Base-by-base conservation (phyloP, 2,797 vertebrate genomes). In the Lutjanus campechanus region DNA sequence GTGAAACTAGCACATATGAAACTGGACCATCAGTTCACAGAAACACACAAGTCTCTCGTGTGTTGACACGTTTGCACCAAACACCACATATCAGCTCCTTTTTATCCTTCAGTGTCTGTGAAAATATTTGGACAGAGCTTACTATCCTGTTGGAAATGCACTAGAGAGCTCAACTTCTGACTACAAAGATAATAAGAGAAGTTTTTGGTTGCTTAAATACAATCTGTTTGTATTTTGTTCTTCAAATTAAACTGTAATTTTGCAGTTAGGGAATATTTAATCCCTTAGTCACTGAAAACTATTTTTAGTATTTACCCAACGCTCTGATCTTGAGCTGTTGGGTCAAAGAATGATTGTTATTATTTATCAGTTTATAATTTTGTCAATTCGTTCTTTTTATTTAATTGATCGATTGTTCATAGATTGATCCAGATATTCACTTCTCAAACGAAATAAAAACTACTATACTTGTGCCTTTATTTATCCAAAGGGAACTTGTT, bases 1-100 rank as follows among this genome's bases (percentile, higher is more conserved):
- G 63, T 36, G 72, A 71, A 84, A 73, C 36, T 19, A 78, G 77
- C 47, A 81, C 82, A 81, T 59, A 71, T 2, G 13, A 70, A 76
- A 61, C 74, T 69, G 77, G 85, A 85, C 69, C 73, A 47, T 58
- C 62, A 19, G 2, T 61, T 69, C 59, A 19, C 6, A 76, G 60
- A 71, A 8, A 17, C 22, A 58, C 29, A 25, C 22, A 65, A 50
- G 5, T 41, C 60, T 74, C 22, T 73, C 41, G n/a, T 46, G 19
- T 64, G 61, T 10, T 41, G 59, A 66, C 25, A 43, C 7, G 16
- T 47, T 8, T 36, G 5, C 19, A 66, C 22, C 40, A 13, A 44
- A 36, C 5, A 6, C 17, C 25, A 40, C 29, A 51, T 0, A 20
- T 58, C 5, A 40, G 29, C 15, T 46, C 12, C 49, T 20, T 41